phyloP scores from a whole-genome alignment of 2,888 invertebrate species.

The Carcina quercana region DNA sequence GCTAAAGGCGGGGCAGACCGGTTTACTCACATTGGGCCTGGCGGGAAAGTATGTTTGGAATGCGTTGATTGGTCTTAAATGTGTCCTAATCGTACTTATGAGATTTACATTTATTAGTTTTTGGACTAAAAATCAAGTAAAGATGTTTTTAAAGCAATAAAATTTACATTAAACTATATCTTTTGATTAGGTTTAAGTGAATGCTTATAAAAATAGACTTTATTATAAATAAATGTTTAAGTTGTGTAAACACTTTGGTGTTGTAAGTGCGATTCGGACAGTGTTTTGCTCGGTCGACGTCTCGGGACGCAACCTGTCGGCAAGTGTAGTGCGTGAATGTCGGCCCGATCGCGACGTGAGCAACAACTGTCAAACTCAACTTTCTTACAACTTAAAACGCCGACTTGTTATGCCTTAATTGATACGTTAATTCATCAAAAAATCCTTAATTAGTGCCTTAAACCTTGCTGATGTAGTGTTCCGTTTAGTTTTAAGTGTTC shows the following conservation, averaged over 20 bases:
- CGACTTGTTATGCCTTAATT: slow-evolving; percentile 24
- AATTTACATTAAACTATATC: too few species aligned
- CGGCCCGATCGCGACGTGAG: slow-evolving; percentile 16
- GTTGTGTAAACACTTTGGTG: too few species aligned
- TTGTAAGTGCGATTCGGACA: too few species aligned
- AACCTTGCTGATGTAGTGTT: slow-evolving; percentile 15
- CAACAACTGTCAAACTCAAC: slow-evolving; percentile 29
- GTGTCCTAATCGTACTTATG: slow-evolving; percentile 21
- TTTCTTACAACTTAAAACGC: slow-evolving; percentile 29
- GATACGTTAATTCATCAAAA: slow-evolving; percentile 26
- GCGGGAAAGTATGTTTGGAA: slow-evolving; percentile 36
- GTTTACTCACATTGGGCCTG: slow-evolving; percentile 27
- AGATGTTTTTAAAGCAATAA: too few species aligned
- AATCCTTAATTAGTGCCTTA: slow-evolving; percentile 26
- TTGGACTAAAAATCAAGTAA: too few species aligned
- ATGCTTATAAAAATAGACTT: too few species aligned
- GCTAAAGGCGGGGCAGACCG: slow-evolving; percentile 29
- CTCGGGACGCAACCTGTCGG: not conserved
- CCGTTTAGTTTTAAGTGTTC: slow-evolving; percentile 17
- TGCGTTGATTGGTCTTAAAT: slow-evolving; percentile 20
- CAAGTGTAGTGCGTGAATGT: too few species aligned
- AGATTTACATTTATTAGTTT: too few species aligned
- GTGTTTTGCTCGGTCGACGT: too few species aligned
- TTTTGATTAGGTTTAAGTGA: too few species aligned
- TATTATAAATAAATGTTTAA: too few species aligned